Conservation (phyloP, 2,888 invertebrate genomes). For the Stictocephala bisonia region DNA sequence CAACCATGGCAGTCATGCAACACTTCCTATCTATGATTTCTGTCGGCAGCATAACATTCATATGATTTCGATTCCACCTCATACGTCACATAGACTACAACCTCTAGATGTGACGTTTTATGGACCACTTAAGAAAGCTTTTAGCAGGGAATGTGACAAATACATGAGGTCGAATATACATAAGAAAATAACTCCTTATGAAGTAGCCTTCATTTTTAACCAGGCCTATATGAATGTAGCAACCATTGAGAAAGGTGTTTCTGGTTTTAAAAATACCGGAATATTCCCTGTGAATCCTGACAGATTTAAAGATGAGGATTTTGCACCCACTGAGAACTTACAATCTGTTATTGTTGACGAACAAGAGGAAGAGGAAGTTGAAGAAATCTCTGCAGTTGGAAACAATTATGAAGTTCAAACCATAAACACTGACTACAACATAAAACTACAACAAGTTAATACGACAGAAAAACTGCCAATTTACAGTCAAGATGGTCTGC, state of each 20-base stretch:
- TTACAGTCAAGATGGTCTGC: no score
- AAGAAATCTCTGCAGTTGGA: no score
- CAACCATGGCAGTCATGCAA: conserved; percentile 43
- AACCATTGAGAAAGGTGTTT: conserved; percentile 45
- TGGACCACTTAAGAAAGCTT: conserved; percentile 59
- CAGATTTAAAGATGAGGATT: conserved; percentile 44
- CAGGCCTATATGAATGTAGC: conserved; percentile 46
- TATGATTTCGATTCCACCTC: conserved; percentile 60
- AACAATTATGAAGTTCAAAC: no score
- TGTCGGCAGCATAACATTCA: conserved; percentile 57
- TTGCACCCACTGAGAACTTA: background rate
- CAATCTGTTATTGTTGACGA: background rate
- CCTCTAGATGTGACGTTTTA: conserved; percentile 59
- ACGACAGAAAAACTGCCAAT: no score
- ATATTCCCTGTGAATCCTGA: conserved; percentile 45
- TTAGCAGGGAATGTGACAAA: conserved; percentile 58
- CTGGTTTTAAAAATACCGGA: conserved; percentile 44
- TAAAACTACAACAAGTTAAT: no score
- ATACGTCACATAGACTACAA: conserved; percentile 59
- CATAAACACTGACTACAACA: no score
- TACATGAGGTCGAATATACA: conserved; percentile 33
- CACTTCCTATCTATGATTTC: conserved; percentile 53
- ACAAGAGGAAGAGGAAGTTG: background rate
- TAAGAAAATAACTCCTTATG: conserved; percentile 37
- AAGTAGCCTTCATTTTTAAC: conserved; percentile 46